Evolutionary conservation across 1,140 invertebrate genomes (phyloP), one percentile per base, ranked within the genome.

Genomic region (Aphidius gifuensis): DNA sequence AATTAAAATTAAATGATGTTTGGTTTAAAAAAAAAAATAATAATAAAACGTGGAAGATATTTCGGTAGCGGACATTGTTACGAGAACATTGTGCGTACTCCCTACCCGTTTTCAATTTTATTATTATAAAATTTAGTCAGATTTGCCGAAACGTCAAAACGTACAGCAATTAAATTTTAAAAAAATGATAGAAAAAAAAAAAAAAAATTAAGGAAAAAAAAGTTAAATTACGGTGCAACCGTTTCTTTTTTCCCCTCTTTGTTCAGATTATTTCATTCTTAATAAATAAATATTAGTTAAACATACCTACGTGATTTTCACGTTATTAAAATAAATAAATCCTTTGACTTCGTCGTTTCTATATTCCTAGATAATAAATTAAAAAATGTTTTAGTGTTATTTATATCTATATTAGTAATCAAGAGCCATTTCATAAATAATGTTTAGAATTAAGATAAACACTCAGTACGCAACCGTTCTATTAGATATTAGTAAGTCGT

Each of bases 101-200:
- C 72, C 72, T 71, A 74, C 68, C 49, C 65, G 58, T 67, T 73
- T 73, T 73, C 71, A 74, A 74, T 74, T 72, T 69, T 67, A 53
- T 48, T 32, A 61, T 38, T 40, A 53, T 11, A 16, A n/a, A 39
- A 44, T 53, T 58, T 53, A 45, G 48, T 57, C 38, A 48, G 32
- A 39, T 45, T 38, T 16, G 16, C 16, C 44, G 45, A 51, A n/a
- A n/a, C 6, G 16, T 59, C n/a, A 53, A 60, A 47, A 21, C 53
- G 51, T 38, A 11, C 21, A 48, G 59, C 49, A 21, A 53, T 44
- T 51, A n/a, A 6, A 47, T 32, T 43, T 32, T 21, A 32, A 48
- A 38, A 38, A 16, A 58, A 47, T 11, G 11, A 47, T 38, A 32
- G 39, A 62, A 60, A 60, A 43, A 50, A 16, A 23, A 38, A 46